A percentile compares a stretch with the other conserved stretches of the same genome.
Evolutionary conservation across 2,888 invertebrate genomes (phyloP).

Genomic region (Parnassius apollo): DNA sequence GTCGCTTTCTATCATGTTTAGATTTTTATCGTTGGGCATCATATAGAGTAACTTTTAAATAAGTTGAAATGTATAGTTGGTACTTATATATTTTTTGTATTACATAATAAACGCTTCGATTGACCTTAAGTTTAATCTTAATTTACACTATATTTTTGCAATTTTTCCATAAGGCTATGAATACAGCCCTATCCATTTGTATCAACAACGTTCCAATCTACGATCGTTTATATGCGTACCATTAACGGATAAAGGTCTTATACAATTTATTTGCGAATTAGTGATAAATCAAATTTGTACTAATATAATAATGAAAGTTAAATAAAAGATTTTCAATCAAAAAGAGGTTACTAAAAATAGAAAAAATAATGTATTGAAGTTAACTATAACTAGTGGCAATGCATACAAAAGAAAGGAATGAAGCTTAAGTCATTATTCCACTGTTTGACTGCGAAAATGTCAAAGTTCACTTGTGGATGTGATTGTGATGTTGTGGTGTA

Average conservation of each 20-base stretch:
- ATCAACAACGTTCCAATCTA: slow-evolving; percentile 66
- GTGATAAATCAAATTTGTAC: not conserved
- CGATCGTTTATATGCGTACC: slow-evolving; percentile 41
- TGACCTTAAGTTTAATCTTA: no score
- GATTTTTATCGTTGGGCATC: no score
- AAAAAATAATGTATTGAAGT: slow-evolving; percentile 12
- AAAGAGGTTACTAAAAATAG: not conserved
- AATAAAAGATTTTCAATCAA: not conserved
- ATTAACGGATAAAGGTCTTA: not conserved
- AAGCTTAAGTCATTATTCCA: slow-evolving; percentile 53
- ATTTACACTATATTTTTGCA: no score
- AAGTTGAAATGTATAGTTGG: no score
- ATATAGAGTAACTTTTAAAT: no score
- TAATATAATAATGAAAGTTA: not conserved
- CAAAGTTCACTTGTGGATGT: slow-evolving; percentile 64
- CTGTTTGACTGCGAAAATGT: slow-evolving; percentile 59
- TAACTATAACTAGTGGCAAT: slow-evolving; percentile 23
- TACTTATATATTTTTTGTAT: no score
- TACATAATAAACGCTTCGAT: no score
- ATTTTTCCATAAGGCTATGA: slow-evolving; percentile 43
- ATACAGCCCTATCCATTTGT: slow-evolving; percentile 52
- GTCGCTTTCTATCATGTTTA: no score
- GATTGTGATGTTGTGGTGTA: slow-evolving; percentile 17
- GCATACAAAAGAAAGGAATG: slow-evolving; percentile 53
- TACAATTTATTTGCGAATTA: not conserved